A percentile compares a stretch with the other conserved stretches of the same genome.
Conservation (phyloP, 2,797 vertebrate species). For the Rhinogobio ventralis region DNA sequence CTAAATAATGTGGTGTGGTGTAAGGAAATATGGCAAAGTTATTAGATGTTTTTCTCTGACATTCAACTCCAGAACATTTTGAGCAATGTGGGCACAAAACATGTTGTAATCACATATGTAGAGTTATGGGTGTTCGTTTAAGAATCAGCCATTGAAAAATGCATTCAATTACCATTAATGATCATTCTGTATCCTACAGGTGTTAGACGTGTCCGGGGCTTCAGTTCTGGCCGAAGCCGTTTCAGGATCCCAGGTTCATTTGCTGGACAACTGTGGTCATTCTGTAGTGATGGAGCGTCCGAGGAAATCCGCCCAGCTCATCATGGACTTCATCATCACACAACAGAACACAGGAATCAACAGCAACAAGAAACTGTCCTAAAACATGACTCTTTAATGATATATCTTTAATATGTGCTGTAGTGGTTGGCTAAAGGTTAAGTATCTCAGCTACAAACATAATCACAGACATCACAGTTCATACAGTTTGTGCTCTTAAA, state of each 20-base stretch:
- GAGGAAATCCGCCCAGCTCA: slow-evolving; percentile 86
- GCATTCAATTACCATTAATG: neutral
- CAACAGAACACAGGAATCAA: slow-evolving; percentile 72
- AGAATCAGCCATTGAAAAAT: neutral
- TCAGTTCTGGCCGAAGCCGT: slow-evolving; percentile 77
- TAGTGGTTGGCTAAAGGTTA: neutral
- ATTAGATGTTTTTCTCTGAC: neutral
- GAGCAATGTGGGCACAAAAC: neutral
- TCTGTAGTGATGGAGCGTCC: slow-evolving; percentile 89
- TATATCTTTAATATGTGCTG: neutral
- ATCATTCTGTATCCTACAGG: slow-evolving; percentile 69
- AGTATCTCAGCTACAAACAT: neutral
- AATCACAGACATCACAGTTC: neutral
- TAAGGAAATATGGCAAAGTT: neutral
- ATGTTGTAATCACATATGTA: neutral
- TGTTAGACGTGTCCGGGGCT: slow-evolving; percentile 89
- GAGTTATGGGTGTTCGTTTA: neutral
- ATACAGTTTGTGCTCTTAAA: neutral
- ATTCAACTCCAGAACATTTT: neutral
- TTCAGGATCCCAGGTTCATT: slow-evolving; percentile 81
- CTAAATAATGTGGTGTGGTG: neutral
- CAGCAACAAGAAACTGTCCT: slow-evolving; percentile 83
- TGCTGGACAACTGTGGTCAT: slow-evolving; percentile 94
- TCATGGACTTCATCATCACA: slow-evolving; percentile 82
- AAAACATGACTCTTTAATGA: slow-evolving; percentile 52